Evolutionary conservation across 2,888 invertebrate genomes (phyloP).

Genomic region (Troides helena): DNA sequence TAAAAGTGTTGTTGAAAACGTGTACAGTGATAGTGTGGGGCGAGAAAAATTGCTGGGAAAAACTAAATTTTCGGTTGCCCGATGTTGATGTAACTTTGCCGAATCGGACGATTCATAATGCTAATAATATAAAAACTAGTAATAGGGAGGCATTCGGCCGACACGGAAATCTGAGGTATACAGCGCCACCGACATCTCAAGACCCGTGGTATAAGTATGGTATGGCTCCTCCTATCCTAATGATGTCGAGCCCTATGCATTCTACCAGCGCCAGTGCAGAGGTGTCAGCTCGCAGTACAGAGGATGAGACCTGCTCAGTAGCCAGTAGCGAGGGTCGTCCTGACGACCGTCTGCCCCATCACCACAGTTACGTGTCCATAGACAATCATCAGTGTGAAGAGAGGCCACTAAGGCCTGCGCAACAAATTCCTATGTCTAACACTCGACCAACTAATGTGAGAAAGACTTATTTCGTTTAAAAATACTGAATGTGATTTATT

Average conservation of each 20-base stretch:
- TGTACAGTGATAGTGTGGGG: slow-evolving; percentile 89
- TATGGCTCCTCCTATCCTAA: slow-evolving; percentile 73
- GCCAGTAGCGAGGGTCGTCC: slow-evolving; percentile 79
- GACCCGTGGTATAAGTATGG: slow-evolving; percentile 79
- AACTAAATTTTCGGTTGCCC: slow-evolving; percentile 90
- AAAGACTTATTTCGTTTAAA: slow-evolving; percentile 78
- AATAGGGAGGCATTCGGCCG: slow-evolving; percentile 73
- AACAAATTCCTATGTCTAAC: slow-evolving; percentile 74
- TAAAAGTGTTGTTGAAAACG: slow-evolving; percentile 86
- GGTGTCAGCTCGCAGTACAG: slow-evolving; percentile 81
- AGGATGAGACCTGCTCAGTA: slow-evolving; percentile 82
- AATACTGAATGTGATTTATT: slow-evolving; percentile 38
- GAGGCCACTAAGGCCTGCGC: slow-evolving; percentile 70
- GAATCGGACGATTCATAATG: slow-evolving; percentile 78
- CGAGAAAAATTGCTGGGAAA: slow-evolving; percentile 93
- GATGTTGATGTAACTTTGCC: slow-evolving; percentile 83
- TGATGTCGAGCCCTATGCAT: slow-evolving; percentile 83
- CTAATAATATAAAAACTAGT: slow-evolving; percentile 72
- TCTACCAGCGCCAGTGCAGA: slow-evolving; percentile 81
- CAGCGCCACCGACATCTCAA: slow-evolving; percentile 75
- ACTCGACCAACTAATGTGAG: slow-evolving; percentile 67
- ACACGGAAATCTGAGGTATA: slow-evolving; percentile 76
- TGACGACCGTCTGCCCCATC: slow-evolving; percentile 75
- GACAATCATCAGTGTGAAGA: slow-evolving; percentile 77
- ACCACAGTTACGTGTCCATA: slow-evolving; percentile 80